These are phyloP conservation scores for Tenthredo notha DNA, from an alignment of 2,888 invertebrate genomes.

Conservation along the genomic window DNA sequence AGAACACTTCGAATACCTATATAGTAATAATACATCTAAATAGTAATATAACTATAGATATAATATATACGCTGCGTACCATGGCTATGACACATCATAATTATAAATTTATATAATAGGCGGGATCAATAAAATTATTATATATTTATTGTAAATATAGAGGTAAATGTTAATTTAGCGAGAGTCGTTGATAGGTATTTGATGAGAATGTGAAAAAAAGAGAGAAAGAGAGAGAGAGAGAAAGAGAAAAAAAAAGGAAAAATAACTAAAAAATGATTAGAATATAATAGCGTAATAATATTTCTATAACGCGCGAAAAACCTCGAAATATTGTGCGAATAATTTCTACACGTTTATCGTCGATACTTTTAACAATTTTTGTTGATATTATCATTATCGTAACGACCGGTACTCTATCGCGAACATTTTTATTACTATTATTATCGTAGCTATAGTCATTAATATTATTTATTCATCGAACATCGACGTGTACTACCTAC, in stretches of 20 bases:
- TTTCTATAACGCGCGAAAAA: not conserved
- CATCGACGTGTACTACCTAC: not conserved
- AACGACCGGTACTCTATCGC: not conserved
- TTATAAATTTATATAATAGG: slow-evolving; percentile 74
- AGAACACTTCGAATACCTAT: slow-evolving; percentile 1
- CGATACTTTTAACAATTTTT: slow-evolving; percentile 10
- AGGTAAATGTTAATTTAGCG: slow-evolving; percentile 20
- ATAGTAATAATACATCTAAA: slow-evolving; percentile 1
- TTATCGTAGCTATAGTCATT: not conserved
- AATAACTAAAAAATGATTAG: not conserved
- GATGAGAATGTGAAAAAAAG: not conserved
- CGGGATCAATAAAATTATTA: slow-evolving; percentile 72
- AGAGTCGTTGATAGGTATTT: not conserved
- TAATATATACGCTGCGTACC: slow-evolving; percentile 62
- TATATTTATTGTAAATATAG: slow-evolving; percentile 56
- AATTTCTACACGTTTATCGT: slow-evolving; percentile 31
- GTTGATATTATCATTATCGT: not conserved
- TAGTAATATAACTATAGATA: not conserved
- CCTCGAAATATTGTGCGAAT: slow-evolving; percentile 21
- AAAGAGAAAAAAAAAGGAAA: not conserved
- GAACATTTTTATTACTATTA: not conserved
- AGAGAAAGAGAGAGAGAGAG: not conserved
- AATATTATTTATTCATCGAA: slow-evolving; percentile 13
- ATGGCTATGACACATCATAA: slow-evolving; percentile 75
- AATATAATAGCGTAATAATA: not conserved